Evolutionary conservation across 1,140 invertebrate species (phyloP).

Genomic region (Anoplolepis gracilipes): DNA sequence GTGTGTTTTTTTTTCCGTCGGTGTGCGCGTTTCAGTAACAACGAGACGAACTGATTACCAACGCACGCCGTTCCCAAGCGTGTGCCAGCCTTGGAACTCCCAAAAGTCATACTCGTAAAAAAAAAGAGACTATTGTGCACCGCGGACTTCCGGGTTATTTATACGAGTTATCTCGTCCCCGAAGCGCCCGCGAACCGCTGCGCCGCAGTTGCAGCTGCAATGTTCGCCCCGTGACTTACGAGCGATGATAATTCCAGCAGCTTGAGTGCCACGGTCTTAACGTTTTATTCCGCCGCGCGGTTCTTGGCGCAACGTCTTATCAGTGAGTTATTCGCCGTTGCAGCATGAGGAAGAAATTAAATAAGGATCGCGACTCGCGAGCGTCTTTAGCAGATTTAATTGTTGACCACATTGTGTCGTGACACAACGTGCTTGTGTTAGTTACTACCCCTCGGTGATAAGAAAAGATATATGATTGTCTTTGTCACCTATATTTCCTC

Average conservation of each 20-base stretch:
- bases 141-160: slow-evolving; percentile 76
- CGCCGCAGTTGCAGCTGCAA: slow-evolving; percentile 58
- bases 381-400: neutral
- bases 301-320: slow-evolving; percentile 52
- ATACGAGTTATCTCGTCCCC: slow-evolving; percentile 76
- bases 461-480: neutral
- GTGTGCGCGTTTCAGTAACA: slow-evolving; percentile 67
- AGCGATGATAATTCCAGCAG: slow-evolving; percentile 75
- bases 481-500: too few species aligned
- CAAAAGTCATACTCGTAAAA: slow-evolving; percentile 76
- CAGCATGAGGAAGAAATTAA: slow-evolving; percentile 57
- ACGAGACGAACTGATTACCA: slow-evolving; percentile 76
- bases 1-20: slow-evolving; percentile 12
- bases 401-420: neutral
- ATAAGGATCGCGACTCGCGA: neutral
- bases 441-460: neutral
- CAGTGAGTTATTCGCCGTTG: slow-evolving; percentile 61
- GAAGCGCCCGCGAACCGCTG: slow-evolving; percentile 66
- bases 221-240: slow-evolving; percentile 71
- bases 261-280: slow-evolving; percentile 64
- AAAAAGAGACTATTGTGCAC: slow-evolving; percentile 73
- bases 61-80: slow-evolving; percentile 70
- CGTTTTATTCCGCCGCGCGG: slow-evolving; percentile 55
- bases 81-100: slow-evolving; percentile 73
- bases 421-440: neutral